phyloP scores from a whole-genome alignment of 2,113 vertebrate genomes.

The Pao palembangensis region DNA sequence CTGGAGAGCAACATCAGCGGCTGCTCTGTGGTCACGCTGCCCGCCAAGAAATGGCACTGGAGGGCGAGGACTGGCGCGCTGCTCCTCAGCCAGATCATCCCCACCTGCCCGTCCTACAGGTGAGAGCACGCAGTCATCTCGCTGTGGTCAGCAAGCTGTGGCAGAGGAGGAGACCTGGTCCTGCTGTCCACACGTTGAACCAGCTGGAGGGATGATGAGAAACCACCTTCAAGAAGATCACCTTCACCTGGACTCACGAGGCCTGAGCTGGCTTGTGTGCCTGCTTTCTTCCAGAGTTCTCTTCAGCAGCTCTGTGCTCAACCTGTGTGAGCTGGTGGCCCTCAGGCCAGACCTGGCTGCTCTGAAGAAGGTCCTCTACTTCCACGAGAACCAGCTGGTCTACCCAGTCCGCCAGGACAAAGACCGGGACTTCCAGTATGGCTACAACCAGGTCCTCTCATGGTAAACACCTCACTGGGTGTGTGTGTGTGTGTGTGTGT shows the following conservation, averaged over 20 bases:
- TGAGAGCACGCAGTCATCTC: neutral
- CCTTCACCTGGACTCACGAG: neutral
- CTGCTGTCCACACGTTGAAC: neutral
- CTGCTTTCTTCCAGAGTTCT: constrained; percentile 79
- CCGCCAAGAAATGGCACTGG: constrained; percentile 98
- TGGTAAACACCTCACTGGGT: neutral
- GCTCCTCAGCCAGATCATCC: constrained; percentile 86
- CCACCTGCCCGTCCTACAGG: constrained; percentile 75
- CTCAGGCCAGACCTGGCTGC: constrained; percentile 87
- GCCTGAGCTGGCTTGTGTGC: neutral
- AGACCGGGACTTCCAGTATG: constrained; percentile 94
- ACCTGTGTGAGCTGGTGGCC: constrained; percentile 88
- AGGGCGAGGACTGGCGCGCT: constrained; percentile 87
- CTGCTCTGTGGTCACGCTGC: constrained; percentile 79
- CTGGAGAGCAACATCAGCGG: constrained; percentile 76
- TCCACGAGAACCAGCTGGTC: constrained; percentile 95
- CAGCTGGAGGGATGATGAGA: too few species aligned
- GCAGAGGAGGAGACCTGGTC: neutral
- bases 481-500: neutral
- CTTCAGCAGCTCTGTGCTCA: constrained; percentile 92
- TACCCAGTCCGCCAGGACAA: constrained; percentile 91
- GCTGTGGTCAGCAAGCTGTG: too few species aligned
- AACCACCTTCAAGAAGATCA: neutral
- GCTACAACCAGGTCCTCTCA: constrained; percentile 85
- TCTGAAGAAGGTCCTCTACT: constrained; percentile 92